These are phyloP conservation scores for Dolichomitus sp. DNA, from an alignment of 2,888 invertebrate species.

Conservation along the genomic window DNA sequence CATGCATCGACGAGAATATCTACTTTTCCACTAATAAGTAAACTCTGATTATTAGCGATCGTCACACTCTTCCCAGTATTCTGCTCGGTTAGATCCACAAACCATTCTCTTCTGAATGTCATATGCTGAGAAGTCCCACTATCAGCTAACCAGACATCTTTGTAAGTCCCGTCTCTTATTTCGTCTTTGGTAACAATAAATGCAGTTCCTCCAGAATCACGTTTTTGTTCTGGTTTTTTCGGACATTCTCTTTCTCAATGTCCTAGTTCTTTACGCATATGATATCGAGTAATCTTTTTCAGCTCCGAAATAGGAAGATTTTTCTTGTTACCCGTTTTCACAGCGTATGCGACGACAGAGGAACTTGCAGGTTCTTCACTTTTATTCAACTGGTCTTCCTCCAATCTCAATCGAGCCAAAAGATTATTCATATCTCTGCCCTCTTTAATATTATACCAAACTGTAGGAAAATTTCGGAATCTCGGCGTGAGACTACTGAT, in stretches of 20 bases:
- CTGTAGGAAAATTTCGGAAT: constrained; percentile 56
- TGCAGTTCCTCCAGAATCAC: neutral
- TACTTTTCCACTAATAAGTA: neutral
- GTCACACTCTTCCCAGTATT: neutral
- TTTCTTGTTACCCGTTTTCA: neutral
- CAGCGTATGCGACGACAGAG: neutral
- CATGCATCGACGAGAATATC: neutral
- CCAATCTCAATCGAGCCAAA: constrained; percentile 35
- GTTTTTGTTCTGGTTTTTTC: neutral
- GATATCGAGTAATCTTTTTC: constrained; percentile 2
- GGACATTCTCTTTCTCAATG: constrained; percentile 14
- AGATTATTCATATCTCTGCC: constrained; percentile 53
- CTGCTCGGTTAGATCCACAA: neutral
- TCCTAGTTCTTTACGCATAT: neutral
- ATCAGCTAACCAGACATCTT: constrained; percentile 12
- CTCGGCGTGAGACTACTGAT: constrained; percentile 48
- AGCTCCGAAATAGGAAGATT: neutral
- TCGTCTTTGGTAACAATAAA: neutral
- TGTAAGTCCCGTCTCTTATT: neutral
- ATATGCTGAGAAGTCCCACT: constrained; percentile 2
- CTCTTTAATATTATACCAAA: constrained; percentile 61
- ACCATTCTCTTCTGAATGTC: constrained; percentile 8
- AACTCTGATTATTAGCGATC: neutral
- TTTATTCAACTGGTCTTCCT: constrained; percentile 55
- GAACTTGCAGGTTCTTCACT: neutral